These are phyloP conservation scores for Cydia pomonella DNA, from an alignment of 1,140 invertebrate species.

Conservation along the genomic window DNA sequence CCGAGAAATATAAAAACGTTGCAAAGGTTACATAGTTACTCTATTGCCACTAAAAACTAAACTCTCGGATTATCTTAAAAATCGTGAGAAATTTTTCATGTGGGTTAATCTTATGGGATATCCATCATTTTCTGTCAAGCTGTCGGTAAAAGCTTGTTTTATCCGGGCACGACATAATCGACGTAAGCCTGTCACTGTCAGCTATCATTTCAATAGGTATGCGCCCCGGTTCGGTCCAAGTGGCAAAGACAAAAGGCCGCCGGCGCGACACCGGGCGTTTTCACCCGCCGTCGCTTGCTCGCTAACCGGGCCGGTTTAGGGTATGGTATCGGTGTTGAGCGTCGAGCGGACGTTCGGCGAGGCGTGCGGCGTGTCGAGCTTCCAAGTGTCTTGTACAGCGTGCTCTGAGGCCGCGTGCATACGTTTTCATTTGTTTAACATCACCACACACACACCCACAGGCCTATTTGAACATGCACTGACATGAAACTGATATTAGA, in stretches of 20 bases:
- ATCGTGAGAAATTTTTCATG: neutral
- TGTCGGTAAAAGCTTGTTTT: neutral
- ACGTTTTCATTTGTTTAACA: too few species aligned
- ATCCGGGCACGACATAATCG: neutral
- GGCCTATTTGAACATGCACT: too few species aligned
- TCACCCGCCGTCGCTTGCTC: neutral
- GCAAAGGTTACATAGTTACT: too few species aligned
- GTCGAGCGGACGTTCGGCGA: too few species aligned
- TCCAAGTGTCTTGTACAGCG: too few species aligned
- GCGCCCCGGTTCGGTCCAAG: neutral
- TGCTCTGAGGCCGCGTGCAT: too few species aligned
- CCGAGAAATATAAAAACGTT: too few species aligned
- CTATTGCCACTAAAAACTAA: neutral
- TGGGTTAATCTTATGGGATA: neutral
- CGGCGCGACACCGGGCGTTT: neutral
- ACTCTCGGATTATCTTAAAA: neutral
- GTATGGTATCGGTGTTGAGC: too few species aligned
- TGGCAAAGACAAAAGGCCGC: neutral
- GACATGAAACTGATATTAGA: too few species aligned
- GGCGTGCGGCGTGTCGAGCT: too few species aligned
- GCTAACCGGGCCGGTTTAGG: neutral
- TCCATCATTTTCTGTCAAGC: neutral
- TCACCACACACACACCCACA: too few species aligned
- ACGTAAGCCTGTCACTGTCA: neutral
- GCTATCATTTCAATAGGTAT: neutral